Evolutionary conservation across 2,888 invertebrate genomes (phyloP), one percentile per base, ranked within the genome.

Genomic region (Chalcis sispes): DNA sequence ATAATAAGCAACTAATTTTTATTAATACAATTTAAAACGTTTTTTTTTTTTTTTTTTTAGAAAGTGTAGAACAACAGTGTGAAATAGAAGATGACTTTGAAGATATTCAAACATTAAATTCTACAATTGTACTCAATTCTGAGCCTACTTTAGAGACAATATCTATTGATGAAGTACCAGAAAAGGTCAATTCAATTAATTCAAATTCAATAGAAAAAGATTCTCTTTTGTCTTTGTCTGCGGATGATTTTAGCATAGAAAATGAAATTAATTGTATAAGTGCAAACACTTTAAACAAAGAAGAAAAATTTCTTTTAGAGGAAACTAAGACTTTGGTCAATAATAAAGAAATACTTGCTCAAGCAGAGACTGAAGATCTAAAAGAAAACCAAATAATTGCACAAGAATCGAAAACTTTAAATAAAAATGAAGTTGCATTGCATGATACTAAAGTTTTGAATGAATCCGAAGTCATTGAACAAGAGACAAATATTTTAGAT

Each of bases 51-150:
- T 54, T 46, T 54, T 36, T 50, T 46, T 27, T 65, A 0, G 48
- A 75, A 69, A 58, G 5, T 25, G 50, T 8, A 23, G 42, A 58
- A 8, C 36, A 64, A n/a, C 27, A 46, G 32, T 29, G 54, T 67
- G 20, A 48, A 58, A 10, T 18, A 54, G 29, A 59, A 29, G 62
- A 29, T 40, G 71, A n/a, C 46, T 64, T 27, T 8, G 27, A 58
- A n/a, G 54, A 74, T 20, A n/a, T 36, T 15, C 20, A 42, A 18
- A n/a, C 58, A n/a, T 66, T 75, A 10, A 65, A 79, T 75, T 71
- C 72, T 5, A 76, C 79, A 1, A 42, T 64, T 10, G n/a, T 77
- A 46, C 32, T 79, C 25, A 65, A 67, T 40, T 27, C 71, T 13
- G 69, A 77, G 13, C 23, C 58, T 40, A 15, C 40, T 62, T n/a